phyloP scores from a whole-genome alignment of 2,888 invertebrate species.

The Caradrina clavipalpis region DNA sequence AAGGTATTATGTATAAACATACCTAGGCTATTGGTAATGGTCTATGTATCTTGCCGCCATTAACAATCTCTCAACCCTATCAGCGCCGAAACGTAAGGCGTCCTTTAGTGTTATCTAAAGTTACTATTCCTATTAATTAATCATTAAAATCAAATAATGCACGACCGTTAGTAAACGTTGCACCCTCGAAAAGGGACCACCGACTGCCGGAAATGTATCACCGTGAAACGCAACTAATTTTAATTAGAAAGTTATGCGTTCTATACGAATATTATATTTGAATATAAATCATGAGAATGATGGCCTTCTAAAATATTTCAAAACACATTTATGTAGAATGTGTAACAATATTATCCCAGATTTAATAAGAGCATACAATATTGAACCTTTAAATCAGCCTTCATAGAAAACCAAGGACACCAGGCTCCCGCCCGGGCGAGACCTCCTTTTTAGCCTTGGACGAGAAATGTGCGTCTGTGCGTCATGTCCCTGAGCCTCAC shows the following conservation, averaged over 20 bases:
- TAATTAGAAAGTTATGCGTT: slow-evolving; percentile 37
- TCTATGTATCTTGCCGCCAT: slow-evolving; percentile 14
- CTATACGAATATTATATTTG: slow-evolving; percentile 1
- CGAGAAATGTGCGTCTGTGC: slow-evolving; percentile 69
- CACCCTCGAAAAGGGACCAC: slow-evolving; percentile 79
- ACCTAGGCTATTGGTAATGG: background rate
- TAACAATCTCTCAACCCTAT: slow-evolving; percentile 25
- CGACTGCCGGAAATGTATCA: slow-evolving; percentile 79
- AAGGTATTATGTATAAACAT: slow-evolving; percentile 13
- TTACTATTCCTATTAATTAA: slow-evolving; percentile 62
- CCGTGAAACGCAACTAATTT: slow-evolving; percentile 72
- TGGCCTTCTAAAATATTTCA: background rate
- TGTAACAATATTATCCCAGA: background rate
- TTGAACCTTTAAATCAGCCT: slow-evolving; percentile 43
- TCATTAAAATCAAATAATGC: slow-evolving; percentile 69
- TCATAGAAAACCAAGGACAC: slow-evolving; percentile 78
- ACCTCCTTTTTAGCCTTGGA: slow-evolving; percentile 77
- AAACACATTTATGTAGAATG: background rate
- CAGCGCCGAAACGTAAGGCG: background rate
- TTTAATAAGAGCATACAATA: slow-evolving; percentile 60
- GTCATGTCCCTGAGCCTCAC: slow-evolving; percentile 72
- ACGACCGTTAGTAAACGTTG: slow-evolving; percentile 80
- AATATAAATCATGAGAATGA: slow-evolving; percentile 1
- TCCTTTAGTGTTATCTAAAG: slow-evolving; percentile 37
- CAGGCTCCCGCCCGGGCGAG: slow-evolving; percentile 72